Conservation (phyloP, 2,113 vertebrate genomes). For the Coptodon bakossiorum region DNA sequence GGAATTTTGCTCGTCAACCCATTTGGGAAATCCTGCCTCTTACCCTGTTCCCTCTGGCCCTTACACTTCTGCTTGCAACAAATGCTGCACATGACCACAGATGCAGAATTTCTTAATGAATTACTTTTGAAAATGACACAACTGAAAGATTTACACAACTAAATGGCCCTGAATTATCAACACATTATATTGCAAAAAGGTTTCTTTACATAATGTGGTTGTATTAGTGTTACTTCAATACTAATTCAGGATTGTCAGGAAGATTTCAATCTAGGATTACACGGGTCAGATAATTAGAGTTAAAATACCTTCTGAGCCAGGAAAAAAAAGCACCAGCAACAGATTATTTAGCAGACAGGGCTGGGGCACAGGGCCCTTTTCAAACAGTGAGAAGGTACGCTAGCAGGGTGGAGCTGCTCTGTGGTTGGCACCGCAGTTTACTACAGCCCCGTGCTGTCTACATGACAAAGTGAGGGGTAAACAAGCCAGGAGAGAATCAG, state of each 20-base stretch:
- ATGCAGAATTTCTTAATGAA: not conserved
- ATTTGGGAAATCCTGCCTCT: not conserved
- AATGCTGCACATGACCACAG: not conserved
- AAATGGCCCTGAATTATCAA: not conserved
- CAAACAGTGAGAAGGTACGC: not conserved
- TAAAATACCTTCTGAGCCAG: not conserved
- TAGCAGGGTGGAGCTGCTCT: constrained; percentile 14
- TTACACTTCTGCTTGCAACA: not conserved
- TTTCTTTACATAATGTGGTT: not conserved
- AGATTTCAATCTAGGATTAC: not conserved
- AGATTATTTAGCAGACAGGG: not conserved
- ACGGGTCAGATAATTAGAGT: not conserved
- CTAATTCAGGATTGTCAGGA: not conserved
- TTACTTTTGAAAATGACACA: not conserved
- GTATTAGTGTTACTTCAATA: not conserved
- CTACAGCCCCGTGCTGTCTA: not conserved
- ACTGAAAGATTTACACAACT: not conserved
- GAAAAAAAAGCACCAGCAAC: not conserved
- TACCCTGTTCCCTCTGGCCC: not conserved
- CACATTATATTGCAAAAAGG: not conserved
- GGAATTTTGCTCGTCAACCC: not conserved
- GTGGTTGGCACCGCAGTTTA: not conserved
- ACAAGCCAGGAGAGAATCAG: not conserved
- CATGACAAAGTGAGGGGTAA: not conserved
- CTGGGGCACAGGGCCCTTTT: not conserved